phyloP scores from a whole-genome alignment of 37 sponge, comb jelly and placozoan genomes.

The Chondrilla cf. caribensis region DNA sequence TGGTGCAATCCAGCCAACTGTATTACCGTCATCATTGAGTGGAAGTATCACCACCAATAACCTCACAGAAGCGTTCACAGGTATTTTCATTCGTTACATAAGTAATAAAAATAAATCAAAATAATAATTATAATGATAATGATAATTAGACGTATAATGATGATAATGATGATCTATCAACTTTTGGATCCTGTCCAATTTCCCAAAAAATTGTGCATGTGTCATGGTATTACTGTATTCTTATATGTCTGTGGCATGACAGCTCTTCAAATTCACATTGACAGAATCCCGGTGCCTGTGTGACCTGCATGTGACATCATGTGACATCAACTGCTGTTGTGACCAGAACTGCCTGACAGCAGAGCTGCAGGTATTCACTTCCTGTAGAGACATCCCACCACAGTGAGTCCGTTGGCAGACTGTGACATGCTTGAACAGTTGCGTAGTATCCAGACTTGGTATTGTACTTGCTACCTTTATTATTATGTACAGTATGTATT shows the following conservation, averaged over 20 bases:
- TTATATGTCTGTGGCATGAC: not conserved
- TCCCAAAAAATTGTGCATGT: no score
- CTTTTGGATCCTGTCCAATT: no score
- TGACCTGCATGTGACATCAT: conserved; percentile 26
- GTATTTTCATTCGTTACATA: not conserved
- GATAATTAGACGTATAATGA: no score
- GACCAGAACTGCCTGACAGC: not conserved
- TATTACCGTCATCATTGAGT: not conserved
- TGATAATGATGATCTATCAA: no score
- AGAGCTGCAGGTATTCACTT: conserved; percentile 7
- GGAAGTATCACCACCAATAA: conserved; percentile 11
- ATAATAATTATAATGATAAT: not conserved
- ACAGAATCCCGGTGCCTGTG: not conserved
- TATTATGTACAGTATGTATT: no score
- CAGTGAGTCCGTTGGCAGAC: not conserved
- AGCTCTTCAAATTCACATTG: not conserved
- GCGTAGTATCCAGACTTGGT: no score
- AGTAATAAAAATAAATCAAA: not conserved
- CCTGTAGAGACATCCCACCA: not conserved
- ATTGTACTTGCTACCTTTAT: no score
- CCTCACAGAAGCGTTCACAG: not conserved
- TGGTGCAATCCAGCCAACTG: not conserved
- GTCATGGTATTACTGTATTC: not conserved
- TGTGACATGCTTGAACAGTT: no score
- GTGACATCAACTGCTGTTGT: conserved; percentile 22